phyloP scores from a whole-genome alignment of 1,140 invertebrate species.

The Homarus americanus region DNA sequence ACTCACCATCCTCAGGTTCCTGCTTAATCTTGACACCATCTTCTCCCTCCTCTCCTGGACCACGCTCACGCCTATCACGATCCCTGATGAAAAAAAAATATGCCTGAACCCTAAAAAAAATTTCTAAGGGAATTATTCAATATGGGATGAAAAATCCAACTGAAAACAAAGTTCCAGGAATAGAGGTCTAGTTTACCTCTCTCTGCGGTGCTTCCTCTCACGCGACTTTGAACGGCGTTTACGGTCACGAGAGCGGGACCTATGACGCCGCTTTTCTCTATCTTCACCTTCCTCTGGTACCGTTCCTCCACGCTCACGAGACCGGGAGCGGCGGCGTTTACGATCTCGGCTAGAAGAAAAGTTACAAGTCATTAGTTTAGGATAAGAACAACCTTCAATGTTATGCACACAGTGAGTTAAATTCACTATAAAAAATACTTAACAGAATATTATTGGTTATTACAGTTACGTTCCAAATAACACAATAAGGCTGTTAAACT shows the following conservation, averaged over 20 bases:
- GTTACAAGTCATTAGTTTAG: neutral
- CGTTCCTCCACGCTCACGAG: conserved; percentile 73
- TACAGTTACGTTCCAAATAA: no score
- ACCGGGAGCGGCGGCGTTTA: conserved; percentile 76
- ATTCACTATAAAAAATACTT: no score
- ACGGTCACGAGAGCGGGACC: conserved; percentile 75
- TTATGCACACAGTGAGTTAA: no score
- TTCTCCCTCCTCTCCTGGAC: conserved; percentile 65
- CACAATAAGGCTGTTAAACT: no score
- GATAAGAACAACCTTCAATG: no score
- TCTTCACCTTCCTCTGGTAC: conserved; percentile 59
- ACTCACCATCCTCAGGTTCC: conserved; percentile 75
- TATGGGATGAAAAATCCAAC: no score
- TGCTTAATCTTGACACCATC: conserved; percentile 74
- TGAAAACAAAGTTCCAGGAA: no score
- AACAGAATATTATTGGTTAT: no score
- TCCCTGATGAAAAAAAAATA: conserved; percentile 54
- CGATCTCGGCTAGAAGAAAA: conserved; percentile 73
- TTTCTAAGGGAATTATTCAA: no score
- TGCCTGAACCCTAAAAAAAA: no score
- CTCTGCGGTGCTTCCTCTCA: conserved; percentile 78
- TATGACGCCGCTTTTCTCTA: conserved; percentile 72
- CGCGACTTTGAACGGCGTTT: conserved; percentile 77
- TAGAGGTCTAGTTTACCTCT: conserved; percentile 40
- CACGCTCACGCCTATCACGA: conserved; percentile 64